Evolutionary conservation across 2,113 vertebrate species (phyloP), one percentile per base, ranked within the genome.

Genomic region (Aythya baeri): DNA sequence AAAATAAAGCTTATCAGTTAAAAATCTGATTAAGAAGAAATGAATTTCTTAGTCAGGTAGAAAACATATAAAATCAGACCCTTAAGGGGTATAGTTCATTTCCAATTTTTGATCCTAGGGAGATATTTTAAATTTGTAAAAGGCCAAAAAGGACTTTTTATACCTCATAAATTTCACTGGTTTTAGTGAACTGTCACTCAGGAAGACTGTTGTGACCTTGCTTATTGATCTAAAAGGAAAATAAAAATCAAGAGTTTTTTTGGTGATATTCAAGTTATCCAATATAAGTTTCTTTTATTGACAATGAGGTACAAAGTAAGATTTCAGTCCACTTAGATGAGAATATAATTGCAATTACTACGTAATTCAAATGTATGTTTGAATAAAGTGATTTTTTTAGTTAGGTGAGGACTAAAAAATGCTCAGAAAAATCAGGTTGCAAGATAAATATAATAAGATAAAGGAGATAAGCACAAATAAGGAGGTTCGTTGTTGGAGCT

Each of bases 21-120:
- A 78, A 95, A 91, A 81, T 5, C 8, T 52, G 57, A 80, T 49
- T 20, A 90, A 92, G 63, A 71, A 78, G 82, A 94, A 94, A 72
- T 50, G 13, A 26, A 86, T 86, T 88, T 95, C 6, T 29, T 72
- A 84, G 52, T 14, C 83, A 66, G 21, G n/a, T 34, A 52, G 11
- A 76, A 88, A 58, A 55, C 26, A 61, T 5, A 82, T 91, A 89
- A 91, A 95, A 96, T 62, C 54, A 92, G 62, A 88, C 34, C 59
- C 81, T 57, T 63, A 68, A 91, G 58, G 1, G 7, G 15, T 62
- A 82, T 4, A 41, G 49, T 27, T 11, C 76, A 38, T 77, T 75
- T 13, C 12, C 1, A 49, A 6, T n/a, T 94, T 94, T 84, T 81
- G 26, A 79, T 62, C 20, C 32, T 43, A 8, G 38, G 41, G 27